Percentiles rank a stretch among this genome's conserved stretches.
Evolutionary conservation across 1,140 invertebrate genomes (phyloP).

Genomic region (Solenopsis invicta): DNA sequence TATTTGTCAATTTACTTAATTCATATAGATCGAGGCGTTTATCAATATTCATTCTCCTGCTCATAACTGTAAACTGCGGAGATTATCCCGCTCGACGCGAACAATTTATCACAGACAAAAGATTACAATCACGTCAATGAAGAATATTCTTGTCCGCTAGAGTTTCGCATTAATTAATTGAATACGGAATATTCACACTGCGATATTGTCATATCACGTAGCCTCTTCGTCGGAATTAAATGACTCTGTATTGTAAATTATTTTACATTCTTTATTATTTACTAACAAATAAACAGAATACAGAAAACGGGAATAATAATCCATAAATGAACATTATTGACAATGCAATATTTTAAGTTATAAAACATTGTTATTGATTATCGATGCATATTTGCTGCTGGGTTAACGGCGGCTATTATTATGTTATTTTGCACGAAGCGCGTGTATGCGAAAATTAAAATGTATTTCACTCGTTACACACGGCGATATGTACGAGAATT

Average conservation of each 20-base stretch:
- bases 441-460: constrained; percentile 31
- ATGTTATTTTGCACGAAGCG: constrained; percentile 8
- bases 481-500: neutral
- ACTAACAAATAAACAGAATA: neutral
- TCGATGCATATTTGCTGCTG: constrained; percentile 17
- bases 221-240: constrained; percentile 26
- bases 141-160: constrained; percentile 10
- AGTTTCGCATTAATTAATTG: constrained; percentile 60
- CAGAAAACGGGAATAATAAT: constrained; percentile 19
- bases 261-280: constrained; percentile 28
- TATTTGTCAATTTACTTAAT: neutral
- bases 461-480: constrained; percentile 21
- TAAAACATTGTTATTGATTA: constrained; percentile 36
- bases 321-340: constrained; percentile 10
- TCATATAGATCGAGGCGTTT: neutral
- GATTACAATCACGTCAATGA: constrained; percentile 40
- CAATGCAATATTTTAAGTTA: constrained; percentile 40
- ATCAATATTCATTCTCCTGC: constrained; percentile 1
- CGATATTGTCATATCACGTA: constrained; percentile 5
- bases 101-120: constrained; percentile 36
- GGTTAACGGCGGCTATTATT: constrained; percentile 42
- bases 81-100: neutral
- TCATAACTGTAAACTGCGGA: neutral
- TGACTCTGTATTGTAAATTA: constrained; percentile 32
- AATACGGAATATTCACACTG: neutral